Conservation (phyloP, 2,888 invertebrate species). For the Entomobrya proxima region DNA sequence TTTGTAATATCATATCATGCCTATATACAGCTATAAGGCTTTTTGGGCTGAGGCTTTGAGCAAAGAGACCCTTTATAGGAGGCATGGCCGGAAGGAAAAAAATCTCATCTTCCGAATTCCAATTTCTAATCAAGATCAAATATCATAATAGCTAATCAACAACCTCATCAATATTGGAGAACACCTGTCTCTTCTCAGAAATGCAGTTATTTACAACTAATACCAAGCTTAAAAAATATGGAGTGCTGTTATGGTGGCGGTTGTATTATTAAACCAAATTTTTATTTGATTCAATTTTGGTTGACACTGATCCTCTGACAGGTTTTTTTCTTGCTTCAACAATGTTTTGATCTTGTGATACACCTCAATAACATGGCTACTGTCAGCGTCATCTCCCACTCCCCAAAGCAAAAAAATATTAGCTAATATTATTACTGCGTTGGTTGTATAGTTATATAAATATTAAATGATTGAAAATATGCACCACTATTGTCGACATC, state of each 20-base stretch:
- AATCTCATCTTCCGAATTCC: conserved; percentile 65
- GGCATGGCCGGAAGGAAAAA: conserved; percentile 58
- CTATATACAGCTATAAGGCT: background rate
- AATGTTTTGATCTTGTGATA: background rate
- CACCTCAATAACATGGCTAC: background rate
- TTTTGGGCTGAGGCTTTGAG: background rate
- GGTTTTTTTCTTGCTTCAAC: background rate
- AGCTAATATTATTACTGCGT: background rate
- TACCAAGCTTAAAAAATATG: background rate
- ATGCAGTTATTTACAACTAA: background rate
- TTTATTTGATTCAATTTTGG: background rate
- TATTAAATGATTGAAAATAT: conserved; percentile 18
- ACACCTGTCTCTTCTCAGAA: background rate
- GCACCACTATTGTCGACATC: conserved; percentile 32
- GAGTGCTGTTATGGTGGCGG: background rate
- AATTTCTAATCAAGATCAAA: conserved; percentile 47
- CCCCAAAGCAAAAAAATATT: too few relatives aligned
- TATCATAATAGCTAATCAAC: conserved; percentile 32
- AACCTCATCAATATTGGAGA: background rate
- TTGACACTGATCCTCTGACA: background rate
- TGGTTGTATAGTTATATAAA: background rate
- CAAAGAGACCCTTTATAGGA: too few relatives aligned
- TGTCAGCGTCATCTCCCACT: conserved; percentile 6
- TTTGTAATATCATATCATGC: conserved; percentile 18
- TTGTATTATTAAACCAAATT: background rate